Evolutionary conservation across 1,140 invertebrate genomes (phyloP), one percentile per base, ranked within the genome.

Genomic region (Antheraea pernyi): DNA sequence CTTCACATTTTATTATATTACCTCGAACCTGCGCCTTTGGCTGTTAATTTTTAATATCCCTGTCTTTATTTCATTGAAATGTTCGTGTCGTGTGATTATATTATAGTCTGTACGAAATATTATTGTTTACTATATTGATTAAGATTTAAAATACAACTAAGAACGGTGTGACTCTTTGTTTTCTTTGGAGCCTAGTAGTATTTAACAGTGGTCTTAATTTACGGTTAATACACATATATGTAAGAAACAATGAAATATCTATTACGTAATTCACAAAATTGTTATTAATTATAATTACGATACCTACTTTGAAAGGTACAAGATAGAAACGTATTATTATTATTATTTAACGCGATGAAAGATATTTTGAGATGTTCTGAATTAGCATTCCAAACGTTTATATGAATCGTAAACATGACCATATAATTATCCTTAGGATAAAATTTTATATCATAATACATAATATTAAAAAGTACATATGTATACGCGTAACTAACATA

Each of bases 221-320:
- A 86, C 85, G 82, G 83, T 90, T 88, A 90, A 91, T 91, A 90
- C 83, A 90, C 46, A 53, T 53, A 53, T 88, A 88, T 81, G 82
- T 90, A 89, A 92, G 88, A 92, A 91, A 92, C 85, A 88, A 92
- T 91, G 85, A 89, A 90, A 88, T 89, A 91, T 36, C 84, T 86
- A 86, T 90, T 92, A 91, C 86, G 84, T 91, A 92, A 91, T 92
- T 86, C 90, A 91, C 89, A 90, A 91, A 90, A 92, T 86, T 88
- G 86, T 90, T 86, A 90, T 90, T 86, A 81, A 89, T 89, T 89
- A 89, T 89, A 91, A 92, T 92, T 92, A 92, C 89, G 91, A 91
- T 91, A 90, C 88, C 90, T 92, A 92, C 85, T 76, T 88, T 85
- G 82, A 89, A 92, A 90, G 86, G 88, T 91, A 92, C 81, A 90